Evolutionary conservation across 2,113 vertebrate species (phyloP).

Genomic region (Pseudopodoces humilis): DNA sequence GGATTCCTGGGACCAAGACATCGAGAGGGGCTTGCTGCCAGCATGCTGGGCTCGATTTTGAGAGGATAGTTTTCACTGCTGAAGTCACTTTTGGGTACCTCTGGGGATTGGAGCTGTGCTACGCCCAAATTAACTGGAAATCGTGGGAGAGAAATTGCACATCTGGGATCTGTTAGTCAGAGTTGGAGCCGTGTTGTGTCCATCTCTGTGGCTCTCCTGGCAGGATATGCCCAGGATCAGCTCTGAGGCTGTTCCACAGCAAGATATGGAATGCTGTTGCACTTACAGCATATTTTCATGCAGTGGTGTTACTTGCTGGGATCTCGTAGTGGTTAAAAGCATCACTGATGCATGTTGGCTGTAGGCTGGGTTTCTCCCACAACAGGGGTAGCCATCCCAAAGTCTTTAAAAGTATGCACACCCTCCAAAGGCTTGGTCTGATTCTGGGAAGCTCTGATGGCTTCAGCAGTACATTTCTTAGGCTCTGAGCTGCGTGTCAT

Average conservation of each 20-base stretch:
- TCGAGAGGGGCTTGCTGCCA: neutral
- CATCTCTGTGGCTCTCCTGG: rapidly evolving
- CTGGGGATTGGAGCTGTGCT: neutral
- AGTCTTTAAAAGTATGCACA: neutral
- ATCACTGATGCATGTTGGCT: neutral
- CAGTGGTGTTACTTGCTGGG: rapidly evolving
- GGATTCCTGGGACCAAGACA: neutral
- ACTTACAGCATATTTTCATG: neutral
- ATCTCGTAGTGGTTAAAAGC: neutral
- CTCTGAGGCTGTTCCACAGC: neutral
- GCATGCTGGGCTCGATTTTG: rapidly evolving
- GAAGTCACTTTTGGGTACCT: neutral
- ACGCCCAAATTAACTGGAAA: neutral
- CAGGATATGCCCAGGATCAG: neutral
- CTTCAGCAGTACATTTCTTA: neutral
- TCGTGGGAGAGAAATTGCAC: neutral
- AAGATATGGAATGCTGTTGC: neutral
- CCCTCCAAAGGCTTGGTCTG: neutral
- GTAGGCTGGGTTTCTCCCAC: neutral
- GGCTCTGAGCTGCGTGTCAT: neutral
- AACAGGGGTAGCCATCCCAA: neutral
- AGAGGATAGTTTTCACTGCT: neutral
- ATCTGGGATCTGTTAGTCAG: neutral
- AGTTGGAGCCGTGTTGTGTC: rapidly evolving
- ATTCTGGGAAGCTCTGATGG: neutral